These are phyloP conservation scores for Eulemur rubriventer DNA, from an alignment of 2,797 vertebrate genomes.

Conservation along the genomic window DNA sequence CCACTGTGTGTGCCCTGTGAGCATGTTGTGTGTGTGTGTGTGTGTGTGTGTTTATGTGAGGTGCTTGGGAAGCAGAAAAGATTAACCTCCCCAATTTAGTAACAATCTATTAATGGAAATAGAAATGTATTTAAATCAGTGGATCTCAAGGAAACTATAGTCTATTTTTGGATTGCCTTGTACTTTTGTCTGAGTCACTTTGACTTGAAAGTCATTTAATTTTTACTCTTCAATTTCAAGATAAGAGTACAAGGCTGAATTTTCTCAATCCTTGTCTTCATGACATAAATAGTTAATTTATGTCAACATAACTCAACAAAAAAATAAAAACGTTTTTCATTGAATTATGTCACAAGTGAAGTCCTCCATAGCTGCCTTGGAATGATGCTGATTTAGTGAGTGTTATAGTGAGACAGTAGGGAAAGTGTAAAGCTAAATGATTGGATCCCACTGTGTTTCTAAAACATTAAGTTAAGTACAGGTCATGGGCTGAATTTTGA, in stretches of 20 bases:
- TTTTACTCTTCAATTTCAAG: not conserved
- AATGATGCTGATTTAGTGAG: not conserved
- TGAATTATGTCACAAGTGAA: not conserved
- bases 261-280: not conserved
- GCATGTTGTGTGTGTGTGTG: not conserved
- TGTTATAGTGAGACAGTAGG: not conserved
- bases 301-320: not conserved
- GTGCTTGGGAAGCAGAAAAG: not conserved
- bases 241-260: not conserved
- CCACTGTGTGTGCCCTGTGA: not conserved
- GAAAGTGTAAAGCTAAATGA: not conserved
- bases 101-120: not conserved
- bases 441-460: not conserved
- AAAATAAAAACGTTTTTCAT: not conserved
- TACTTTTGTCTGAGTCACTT: not conserved
- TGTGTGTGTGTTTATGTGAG: not conserved
- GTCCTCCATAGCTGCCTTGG: not conserved
- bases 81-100: not conserved
- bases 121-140: not conserved
- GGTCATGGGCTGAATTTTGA: not conserved
- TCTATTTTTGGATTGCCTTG: not conserved
- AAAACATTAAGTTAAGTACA: not conserved
- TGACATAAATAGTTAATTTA: not conserved
- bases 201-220: not conserved
- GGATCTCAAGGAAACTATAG: not conserved